These are phyloP conservation scores for Characodon lateralis DNA, from an alignment of 2,797 vertebrate species.

Conservation along the genomic window DNA sequence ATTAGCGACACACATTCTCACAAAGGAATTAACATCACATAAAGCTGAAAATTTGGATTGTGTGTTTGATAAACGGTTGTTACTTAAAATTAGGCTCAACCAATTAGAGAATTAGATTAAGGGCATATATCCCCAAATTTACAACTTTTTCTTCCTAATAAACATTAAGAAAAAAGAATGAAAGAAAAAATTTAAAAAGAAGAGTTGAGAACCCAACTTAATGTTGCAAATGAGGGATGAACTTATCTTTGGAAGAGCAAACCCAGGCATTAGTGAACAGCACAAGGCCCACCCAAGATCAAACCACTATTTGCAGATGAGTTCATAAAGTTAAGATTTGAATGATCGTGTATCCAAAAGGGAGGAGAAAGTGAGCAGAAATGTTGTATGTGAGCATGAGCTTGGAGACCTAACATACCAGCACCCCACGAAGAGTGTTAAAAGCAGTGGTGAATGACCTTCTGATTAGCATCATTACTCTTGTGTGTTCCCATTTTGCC, in stretches of 20 bases:
- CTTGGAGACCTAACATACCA: background rate
- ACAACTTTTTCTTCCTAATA: background rate
- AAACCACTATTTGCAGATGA: background rate
- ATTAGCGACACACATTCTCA: slow-evolving; percentile 42
- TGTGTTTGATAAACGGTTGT: slow-evolving; percentile 39
- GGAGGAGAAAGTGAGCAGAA: background rate
- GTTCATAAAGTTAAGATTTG: background rate
- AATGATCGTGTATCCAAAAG: background rate
- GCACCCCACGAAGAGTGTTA: background rate
- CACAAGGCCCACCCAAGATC: background rate
- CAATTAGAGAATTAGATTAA: slow-evolving; percentile 21
- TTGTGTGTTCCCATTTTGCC: background rate
- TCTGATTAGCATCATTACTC: background rate
- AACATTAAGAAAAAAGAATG: background rate
- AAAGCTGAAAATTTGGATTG: slow-evolving; percentile 36
- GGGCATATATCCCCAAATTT: background rate
- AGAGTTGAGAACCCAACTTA: background rate
- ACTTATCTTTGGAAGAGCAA: background rate
- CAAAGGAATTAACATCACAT: slow-evolving; percentile 34
- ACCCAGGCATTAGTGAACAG: background rate
- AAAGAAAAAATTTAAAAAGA: background rate
- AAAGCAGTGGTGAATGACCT: background rate
- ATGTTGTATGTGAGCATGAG: background rate
- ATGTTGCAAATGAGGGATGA: background rate
- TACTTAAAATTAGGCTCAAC: slow-evolving; percentile 29